Percentiles rank a stretch among this genome's conserved stretches.
phyloP scores from a whole-genome alignment of 2,888 invertebrate genomes.

The Ophion obscuratus region DNA sequence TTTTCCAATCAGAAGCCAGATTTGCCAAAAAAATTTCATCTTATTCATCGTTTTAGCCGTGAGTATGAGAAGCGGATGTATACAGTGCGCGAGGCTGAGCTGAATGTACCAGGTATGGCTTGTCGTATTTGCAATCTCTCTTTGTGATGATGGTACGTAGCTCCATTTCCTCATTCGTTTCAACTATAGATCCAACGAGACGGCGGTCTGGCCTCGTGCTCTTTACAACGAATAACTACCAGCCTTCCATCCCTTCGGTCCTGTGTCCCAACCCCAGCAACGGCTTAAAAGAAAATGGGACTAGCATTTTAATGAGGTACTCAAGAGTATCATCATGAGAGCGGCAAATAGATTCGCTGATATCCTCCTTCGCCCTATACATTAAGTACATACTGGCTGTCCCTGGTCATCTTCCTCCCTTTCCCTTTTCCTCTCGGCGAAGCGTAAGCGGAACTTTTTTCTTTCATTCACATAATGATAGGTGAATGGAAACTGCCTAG shows the following conservation, averaged over 20 bases:
- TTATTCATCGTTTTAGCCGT: slow-evolving; percentile 31
- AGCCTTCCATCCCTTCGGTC: slow-evolving; percentile 52
- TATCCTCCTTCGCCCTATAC: slow-evolving; percentile 71
- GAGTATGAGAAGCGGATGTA: slow-evolving; percentile 9
- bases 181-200: slow-evolving; percentile 68
- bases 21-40: slow-evolving; percentile 8
- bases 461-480: slow-evolving; percentile 69
- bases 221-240: slow-evolving; percentile 59
- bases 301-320: slow-evolving; percentile 81
- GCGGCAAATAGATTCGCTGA: slow-evolving; percentile 81
- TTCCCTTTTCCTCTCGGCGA: slow-evolving; percentile 14
- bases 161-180: slow-evolving; percentile 75
- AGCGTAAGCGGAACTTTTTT: slow-evolving; percentile 49
- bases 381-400: slow-evolving; percentile 56
- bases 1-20: neutral
- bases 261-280: slow-evolving; percentile 55
- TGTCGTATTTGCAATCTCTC: slow-evolving; percentile 82
- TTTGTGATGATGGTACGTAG: slow-evolving; percentile 76
- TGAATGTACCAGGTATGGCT: slow-evolving; percentile 65
- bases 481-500: slow-evolving; percentile 71
- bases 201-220: slow-evolving; percentile 59
- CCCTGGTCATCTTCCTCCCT: slow-evolving; percentile 66
- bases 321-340: slow-evolving; percentile 73
- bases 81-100: neutral
- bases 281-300: slow-evolving; percentile 79